Evolutionary conservation across 2,797 vertebrate species (phyloP), one percentile per base, ranked within the genome.

Genomic region (Cephalopachus bancanus): DNA sequence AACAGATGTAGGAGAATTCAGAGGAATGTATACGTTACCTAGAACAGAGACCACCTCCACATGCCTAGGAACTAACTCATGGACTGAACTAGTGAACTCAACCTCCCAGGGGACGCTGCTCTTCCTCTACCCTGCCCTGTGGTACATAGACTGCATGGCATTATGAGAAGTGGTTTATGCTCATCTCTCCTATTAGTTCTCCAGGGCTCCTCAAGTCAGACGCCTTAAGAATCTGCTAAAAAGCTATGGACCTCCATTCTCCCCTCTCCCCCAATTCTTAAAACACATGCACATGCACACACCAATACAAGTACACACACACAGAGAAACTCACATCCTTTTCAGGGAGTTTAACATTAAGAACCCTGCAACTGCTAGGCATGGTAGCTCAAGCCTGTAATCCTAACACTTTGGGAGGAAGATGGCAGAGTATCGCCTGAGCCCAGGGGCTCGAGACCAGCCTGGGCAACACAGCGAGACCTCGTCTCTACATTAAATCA

Each of bases 271-370:
- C 14, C 7, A 55, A 71, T 91, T 9, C 5, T 60, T 62, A 76
- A 44, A 44, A 44, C 44, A 44, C 44, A 7, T 44, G 44, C 44
- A 44, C 44, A 44, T 4, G 44, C 44, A 81, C 44, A 90, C 16
- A 59, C 19, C 28, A 62, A 64, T n/a, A 64, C 57, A 53, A 53
- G 44, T 19, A 64, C 53, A 57, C 28, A 90, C 16, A 83, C 8
- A 57, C 6, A n/a, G 15, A 92, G 37, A 89, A 89, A 92, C 44
- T 60, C 59, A 94, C 26, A 7, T 30, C 55, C 28, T 86, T 90
- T 79, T 83, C 26, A 91, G 65, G 64, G 17, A 62, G 19, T 51
- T 87, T 55, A 65, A 84, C 11, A 44, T 92, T 90, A 92, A 74
- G 16, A 94, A 89, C 11, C 8, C 62, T 80, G 44, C 44, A 5